Conservation (phyloP, 2,888 invertebrate species). For the Isoperla grammatica region DNA sequence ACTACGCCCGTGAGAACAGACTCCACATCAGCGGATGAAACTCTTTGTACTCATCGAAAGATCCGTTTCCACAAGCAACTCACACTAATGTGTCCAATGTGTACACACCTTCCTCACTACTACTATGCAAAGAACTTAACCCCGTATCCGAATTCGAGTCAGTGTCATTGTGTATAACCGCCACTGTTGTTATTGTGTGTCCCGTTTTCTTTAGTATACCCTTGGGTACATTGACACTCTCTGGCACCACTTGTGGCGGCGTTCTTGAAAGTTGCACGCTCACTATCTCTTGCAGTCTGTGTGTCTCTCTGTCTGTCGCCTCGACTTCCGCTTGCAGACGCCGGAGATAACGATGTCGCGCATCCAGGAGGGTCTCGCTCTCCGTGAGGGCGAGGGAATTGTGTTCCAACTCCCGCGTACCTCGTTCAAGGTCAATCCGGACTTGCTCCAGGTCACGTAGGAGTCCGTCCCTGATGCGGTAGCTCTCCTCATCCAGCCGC, state of each 20-base stretch:
- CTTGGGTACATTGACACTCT: background rate
- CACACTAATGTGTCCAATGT: conserved; percentile 42
- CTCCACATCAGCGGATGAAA: too few species aligned
- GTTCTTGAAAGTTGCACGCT: conserved; percentile 9
- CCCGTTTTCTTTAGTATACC: conserved; percentile 5
- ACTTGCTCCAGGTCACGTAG: conserved; percentile 35
- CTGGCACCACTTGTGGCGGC: background rate
- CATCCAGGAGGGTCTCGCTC: conserved; percentile 36
- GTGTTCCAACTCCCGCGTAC: conserved; percentile 34
- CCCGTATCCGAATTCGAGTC: conserved; percentile 49
- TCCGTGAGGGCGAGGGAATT: conserved; percentile 37
- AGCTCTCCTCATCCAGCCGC: conserved; percentile 23
- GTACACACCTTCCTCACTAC: conserved; percentile 42
- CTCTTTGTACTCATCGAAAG: background rate
- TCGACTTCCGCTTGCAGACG: conserved; percentile 37
- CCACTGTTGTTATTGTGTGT: conserved; percentile 4
- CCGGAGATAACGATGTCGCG: conserved; percentile 35
- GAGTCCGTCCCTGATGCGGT: conserved; percentile 17
- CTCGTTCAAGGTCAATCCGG: conserved; percentile 35
- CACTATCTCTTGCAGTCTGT: conserved; percentile 29
- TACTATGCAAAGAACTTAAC: conserved; percentile 46
- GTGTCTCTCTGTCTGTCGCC: conserved; percentile 34
- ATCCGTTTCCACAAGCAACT: too few species aligned
- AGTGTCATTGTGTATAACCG: conserved; percentile 36
- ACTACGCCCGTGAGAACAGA: too few species aligned